Evolutionary conservation across 2,888 invertebrate species (phyloP).

Genomic region (Platycheirus rosarum): DNA sequence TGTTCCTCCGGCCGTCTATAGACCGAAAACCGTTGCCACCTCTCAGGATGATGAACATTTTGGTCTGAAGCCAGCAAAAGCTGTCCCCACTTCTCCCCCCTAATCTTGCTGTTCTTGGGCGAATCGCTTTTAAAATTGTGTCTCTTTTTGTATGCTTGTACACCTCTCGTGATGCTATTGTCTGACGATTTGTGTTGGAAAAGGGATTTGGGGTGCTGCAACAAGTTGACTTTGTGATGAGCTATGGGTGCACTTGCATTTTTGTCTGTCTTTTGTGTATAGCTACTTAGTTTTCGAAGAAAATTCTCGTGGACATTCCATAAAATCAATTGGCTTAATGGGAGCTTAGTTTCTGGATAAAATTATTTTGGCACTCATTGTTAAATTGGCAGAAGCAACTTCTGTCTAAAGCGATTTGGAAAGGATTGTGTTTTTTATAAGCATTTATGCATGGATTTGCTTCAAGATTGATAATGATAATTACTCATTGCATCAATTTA

Average conservation of each 20-base stretch:
- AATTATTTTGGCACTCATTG: conserved; percentile 55
- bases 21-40: neutral
- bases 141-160: conserved; percentile 59
- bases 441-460: conserved; percentile 21
- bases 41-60: conserved; percentile 58
- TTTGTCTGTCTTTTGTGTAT: neutral
- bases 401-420: conserved; percentile 24
- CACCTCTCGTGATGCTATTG: conserved; percentile 57
- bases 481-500: no score
- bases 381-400: conserved; percentile 31
- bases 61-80: conserved; percentile 63
- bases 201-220: conserved; percentile 63
- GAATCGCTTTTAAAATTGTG: conserved; percentile 49
- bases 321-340: conserved; percentile 60
- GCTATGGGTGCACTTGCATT: conserved; percentile 51
- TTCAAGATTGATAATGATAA: neutral
- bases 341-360: conserved; percentile 52
- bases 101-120: conserved; percentile 31
- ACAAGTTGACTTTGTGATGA: conserved; percentile 69
- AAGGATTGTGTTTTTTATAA: conserved; percentile 14
- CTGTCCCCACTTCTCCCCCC: conserved; percentile 46
- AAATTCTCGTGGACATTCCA: conserved; percentile 48
- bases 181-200: conserved; percentile 68
- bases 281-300: conserved; percentile 11
- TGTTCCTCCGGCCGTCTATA: neutral